phyloP scores from a whole-genome alignment of 1,140 invertebrate species.

The Nebria ingens region DNA sequence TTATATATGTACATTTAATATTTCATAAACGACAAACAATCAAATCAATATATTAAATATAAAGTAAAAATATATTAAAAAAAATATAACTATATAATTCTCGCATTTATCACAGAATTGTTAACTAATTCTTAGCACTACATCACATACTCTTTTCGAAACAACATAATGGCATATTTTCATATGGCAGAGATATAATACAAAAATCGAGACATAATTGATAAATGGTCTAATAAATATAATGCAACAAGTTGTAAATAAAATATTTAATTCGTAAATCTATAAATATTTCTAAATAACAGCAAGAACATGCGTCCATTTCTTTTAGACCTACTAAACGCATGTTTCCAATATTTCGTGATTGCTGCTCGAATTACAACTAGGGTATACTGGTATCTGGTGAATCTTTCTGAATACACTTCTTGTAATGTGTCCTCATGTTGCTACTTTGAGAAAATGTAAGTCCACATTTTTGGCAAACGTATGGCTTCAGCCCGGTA shows the following conservation, averaged over 20 bases:
- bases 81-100: too few relatives aligned
- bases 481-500: conserved; percentile 64
- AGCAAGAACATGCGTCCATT: too few relatives aligned
- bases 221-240: neutral
- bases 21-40: too few relatives aligned
- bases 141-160: neutral
- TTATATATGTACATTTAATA: too few relatives aligned
- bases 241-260: too few relatives aligned
- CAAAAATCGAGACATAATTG: neutral
- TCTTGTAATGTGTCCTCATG: conserved; percentile 67
- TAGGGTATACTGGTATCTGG: neutral
- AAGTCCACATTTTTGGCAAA: conserved; percentile 58
- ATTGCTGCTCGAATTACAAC: neutral
- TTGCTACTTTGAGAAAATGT: conserved; percentile 69
- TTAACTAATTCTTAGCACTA: neutral
- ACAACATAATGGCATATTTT: neutral
- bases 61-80: too few relatives aligned
- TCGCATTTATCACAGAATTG: neutral
- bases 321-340: too few relatives aligned
- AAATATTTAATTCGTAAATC: too few relatives aligned
- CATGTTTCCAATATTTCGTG: too few relatives aligned
- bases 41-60: too few relatives aligned
- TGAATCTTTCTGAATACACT: conserved; percentile 39
- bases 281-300: too few relatives aligned
- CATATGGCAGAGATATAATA: neutral